Evolutionary conservation across 2,113 vertebrate species (phyloP), one percentile per base, ranked within the genome.

Genomic region (Martes martes): DNA sequence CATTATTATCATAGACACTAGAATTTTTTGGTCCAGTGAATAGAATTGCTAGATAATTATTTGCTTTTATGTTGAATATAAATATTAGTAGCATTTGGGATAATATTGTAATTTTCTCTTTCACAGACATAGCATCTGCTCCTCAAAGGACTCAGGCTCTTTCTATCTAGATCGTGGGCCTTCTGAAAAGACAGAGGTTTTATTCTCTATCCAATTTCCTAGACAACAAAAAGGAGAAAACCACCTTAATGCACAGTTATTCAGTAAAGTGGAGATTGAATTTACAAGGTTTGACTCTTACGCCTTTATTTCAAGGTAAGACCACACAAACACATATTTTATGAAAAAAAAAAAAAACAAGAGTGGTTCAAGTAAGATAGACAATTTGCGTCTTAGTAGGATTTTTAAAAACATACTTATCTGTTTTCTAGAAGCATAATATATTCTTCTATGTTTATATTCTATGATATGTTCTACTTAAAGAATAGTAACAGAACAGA

Each of bases 11-110:
- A 39, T 2, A 78, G 67, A 78, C 21, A 59, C 31, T 74, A 92
- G 50, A 89, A 65, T 3, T 76, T 86, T 97, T 95, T 76, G 55
- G 86, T 63, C 50, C 73, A 94, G 55, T 85, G 33, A 83, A 47
- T 63, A 91, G 61, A 83, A 76, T 79, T 96, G 91, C 74, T 85
- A 90, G 84, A 78, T 86, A 88, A 97, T 76, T 76, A 83, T 91
- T 96, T 97, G 36, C 39, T 95, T 94, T 94, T 65, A 31, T 69
- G 26, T 28, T 78, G 74, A 78, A 39, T 81, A 28, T 91, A 92
- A 97, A 79, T 74, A 94, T 82, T 15, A 76, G 52, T 57, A 86
- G 45, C n/a, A 82, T 63, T 87, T 89, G 31, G 50, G 84, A 59
- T 52, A 89, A 91, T 78, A 79, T 0, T 94, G 36, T 33, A 63